phyloP scores from a whole-genome alignment of 2,113 vertebrate genomes.

The Phasianus colchicus region DNA sequence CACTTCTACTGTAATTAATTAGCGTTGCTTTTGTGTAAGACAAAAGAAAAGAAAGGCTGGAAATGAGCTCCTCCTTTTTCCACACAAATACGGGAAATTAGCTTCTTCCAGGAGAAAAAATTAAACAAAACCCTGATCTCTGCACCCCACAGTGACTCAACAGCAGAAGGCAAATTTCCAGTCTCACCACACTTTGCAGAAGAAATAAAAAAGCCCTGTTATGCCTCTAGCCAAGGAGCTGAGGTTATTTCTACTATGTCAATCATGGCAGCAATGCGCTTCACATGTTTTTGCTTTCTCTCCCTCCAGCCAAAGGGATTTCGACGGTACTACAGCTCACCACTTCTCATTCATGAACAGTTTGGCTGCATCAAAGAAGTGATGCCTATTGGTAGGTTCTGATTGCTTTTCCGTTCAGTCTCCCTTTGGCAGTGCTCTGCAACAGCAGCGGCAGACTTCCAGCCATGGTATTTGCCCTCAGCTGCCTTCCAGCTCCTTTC shows the following conservation, averaged over 20 bases:
- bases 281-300: conserved; percentile 45
- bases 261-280: background rate
- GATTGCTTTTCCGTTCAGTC: conserved; percentile 16
- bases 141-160: background rate
- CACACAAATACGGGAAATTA: background rate
- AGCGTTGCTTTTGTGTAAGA: background rate
- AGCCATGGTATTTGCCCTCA: background rate
- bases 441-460: conserved; percentile 19
- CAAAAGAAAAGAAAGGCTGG: background rate
- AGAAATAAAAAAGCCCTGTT: background rate
- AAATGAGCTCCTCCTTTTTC: background rate
- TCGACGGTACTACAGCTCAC: conserved; percentile 96
- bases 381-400: conserved; percentile 95
- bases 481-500: conserved; percentile 35
- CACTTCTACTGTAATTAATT: background rate
- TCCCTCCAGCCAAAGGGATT: conserved; percentile 95
- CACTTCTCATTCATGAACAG: conserved; percentile 95
- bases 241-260: background rate
- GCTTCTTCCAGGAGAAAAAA: background rate
- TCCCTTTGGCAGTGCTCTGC: conserved; percentile 29
- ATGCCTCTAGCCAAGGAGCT: background rate
- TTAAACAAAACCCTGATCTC: background rate
- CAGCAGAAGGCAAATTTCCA: background rate
- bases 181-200: background rate
- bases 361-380: conserved; percentile 99